Evolutionary conservation across 2,888 invertebrate species (phyloP).

Genomic region (Andrena dorsata): DNA sequence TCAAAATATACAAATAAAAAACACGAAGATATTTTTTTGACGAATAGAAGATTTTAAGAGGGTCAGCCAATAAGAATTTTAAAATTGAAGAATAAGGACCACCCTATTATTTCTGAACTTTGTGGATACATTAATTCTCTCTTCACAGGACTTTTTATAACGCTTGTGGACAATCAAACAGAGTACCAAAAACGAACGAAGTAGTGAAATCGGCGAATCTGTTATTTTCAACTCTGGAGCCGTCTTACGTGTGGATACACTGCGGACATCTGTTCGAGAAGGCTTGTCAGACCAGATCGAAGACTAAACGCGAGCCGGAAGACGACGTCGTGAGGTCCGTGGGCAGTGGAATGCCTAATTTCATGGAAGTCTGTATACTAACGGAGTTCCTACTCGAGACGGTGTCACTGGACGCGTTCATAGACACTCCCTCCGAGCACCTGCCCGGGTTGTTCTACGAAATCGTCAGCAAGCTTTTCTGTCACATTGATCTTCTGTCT

Average conservation of each 20-base stretch:
- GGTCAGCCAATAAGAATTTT: too few relatives aligned
- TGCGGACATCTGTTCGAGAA: slow-evolving; percentile 89
- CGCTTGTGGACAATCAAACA: slow-evolving; percentile 78
- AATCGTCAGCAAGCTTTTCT: slow-evolving; percentile 88
- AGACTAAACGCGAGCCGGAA: slow-evolving; percentile 71
- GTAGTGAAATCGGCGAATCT: slow-evolving; percentile 94
- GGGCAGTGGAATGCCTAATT: slow-evolving; percentile 88
- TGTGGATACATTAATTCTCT: slow-evolving; percentile 12
- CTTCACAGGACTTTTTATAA: slow-evolving; percentile 82
- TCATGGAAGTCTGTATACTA: slow-evolving; percentile 90
- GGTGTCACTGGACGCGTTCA: slow-evolving; percentile 91
- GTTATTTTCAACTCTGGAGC: slow-evolving; percentile 92
- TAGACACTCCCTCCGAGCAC: slow-evolving; percentile 92
- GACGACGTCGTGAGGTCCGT: slow-evolving; percentile 85
- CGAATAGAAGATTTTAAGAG: too few relatives aligned
- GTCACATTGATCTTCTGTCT: slow-evolving; percentile 86
- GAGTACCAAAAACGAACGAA: slow-evolving; percentile 87
- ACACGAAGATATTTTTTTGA: too few relatives aligned
- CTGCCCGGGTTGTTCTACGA: slow-evolving; percentile 91
- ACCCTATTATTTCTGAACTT: slow-evolving; percentile 1
- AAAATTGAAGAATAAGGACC: too few relatives aligned
- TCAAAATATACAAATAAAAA: too few relatives aligned
- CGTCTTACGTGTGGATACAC: slow-evolving; percentile 95
- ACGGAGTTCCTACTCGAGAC: slow-evolving; percentile 92
- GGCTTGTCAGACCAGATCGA: slow-evolving; percentile 84